These are phyloP conservation scores for Callaeas wilsoni DNA, from an alignment of 2,113 vertebrate genomes.

Conservation along the genomic window DNA sequence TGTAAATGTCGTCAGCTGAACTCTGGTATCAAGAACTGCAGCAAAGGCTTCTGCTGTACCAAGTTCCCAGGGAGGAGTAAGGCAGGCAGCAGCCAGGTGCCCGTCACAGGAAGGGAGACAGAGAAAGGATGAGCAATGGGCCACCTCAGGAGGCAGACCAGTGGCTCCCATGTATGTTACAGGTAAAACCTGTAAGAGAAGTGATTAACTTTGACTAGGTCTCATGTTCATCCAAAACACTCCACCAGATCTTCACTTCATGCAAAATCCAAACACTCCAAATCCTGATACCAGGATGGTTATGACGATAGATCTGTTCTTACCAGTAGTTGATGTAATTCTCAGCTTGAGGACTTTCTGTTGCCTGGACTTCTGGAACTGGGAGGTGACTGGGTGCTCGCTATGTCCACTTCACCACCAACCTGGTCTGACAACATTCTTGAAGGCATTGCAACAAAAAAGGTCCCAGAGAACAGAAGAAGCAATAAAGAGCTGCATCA, in stretches of 20 bases:
- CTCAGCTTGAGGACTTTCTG: not conserved
- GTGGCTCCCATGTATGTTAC: accelerated
- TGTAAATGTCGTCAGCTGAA: not conserved
- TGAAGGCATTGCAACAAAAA: not conserved
- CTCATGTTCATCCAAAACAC: not conserved
- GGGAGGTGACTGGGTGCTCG: not conserved
- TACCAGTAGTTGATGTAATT: not conserved
- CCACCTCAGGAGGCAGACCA: not conserved
- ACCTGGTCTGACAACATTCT: slow-evolving; percentile 35
- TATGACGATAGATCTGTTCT: not conserved
- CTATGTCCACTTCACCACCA: not conserved
- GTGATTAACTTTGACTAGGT: not conserved
- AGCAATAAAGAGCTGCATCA: not conserved
- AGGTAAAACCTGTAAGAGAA: not conserved
- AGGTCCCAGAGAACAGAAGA: not conserved
- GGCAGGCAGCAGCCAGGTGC: not conserved
- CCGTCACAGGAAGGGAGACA: not conserved
- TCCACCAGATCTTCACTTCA: not conserved
- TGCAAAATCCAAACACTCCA: not conserved
- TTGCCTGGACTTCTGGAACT: not conserved
- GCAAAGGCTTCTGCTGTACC: not conserved
- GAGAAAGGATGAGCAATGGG: accelerated
- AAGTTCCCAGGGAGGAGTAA: not conserved
- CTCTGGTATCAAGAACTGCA: not conserved
- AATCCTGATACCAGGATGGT: not conserved